phyloP scores from a whole-genome alignment of 2,888 invertebrate genomes.

The Synanthedon vespiformis region DNA sequence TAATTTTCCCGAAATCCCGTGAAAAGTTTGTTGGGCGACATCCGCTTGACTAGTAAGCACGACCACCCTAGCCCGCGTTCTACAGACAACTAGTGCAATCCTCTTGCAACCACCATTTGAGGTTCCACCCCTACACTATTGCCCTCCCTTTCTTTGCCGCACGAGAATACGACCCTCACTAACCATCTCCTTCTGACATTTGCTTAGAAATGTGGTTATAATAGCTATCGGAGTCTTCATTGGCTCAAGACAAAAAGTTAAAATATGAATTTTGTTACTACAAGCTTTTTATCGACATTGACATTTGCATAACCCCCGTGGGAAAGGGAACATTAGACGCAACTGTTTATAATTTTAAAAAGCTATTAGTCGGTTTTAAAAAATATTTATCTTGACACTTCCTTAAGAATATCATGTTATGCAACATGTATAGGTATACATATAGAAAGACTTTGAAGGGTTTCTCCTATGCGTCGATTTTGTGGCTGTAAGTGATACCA shows the following conservation, averaged over 20 bases:
- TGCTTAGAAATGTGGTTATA: not conserved
- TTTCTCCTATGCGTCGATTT: slow-evolving; percentile 1
- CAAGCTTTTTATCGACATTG: not conserved
- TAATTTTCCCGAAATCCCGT: slow-evolving; percentile 51
- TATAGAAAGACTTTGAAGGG: slow-evolving; percentile 2
- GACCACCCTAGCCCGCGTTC: slow-evolving; percentile 27
- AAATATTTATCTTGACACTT: too few relatives aligned
- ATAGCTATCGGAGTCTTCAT: not conserved
- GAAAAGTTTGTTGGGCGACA: slow-evolving; percentile 52
- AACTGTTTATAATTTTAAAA: not conserved
- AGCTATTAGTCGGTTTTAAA: not conserved
- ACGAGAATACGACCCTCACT: slow-evolving; percentile 31
- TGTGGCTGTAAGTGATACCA: slow-evolving; percentile 11
- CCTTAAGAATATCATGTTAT: too few relatives aligned
- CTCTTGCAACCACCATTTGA: slow-evolving; percentile 28
- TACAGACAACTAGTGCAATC: slow-evolving; percentile 43
- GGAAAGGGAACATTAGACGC: not conserved
- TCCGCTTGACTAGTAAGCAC: slow-evolving; percentile 17
- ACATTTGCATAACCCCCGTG: not conserved
- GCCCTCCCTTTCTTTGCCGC: slow-evolving; percentile 37
- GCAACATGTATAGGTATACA: not conserved
- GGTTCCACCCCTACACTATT: slow-evolving; percentile 44
- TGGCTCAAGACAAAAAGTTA: not conserved
- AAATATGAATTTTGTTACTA: not conserved
- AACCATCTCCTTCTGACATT: slow-evolving; percentile 21